These are phyloP conservation scores for Drosophila oshimai DNA, from an alignment of 1,140 invertebrate genomes.

Conservation along the genomic window DNA sequence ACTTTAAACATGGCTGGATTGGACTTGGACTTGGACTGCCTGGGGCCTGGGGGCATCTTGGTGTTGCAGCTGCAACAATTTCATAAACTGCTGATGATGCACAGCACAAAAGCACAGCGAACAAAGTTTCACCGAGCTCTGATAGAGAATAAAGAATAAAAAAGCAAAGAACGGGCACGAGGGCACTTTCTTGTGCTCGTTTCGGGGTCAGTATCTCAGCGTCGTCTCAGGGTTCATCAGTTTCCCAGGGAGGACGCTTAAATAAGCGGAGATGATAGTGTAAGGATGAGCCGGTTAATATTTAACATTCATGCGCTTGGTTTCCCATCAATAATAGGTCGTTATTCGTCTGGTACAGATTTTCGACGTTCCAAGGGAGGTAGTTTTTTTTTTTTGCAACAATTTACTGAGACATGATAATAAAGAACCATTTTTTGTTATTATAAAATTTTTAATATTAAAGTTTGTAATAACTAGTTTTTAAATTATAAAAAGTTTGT, in stretches of 20 bases:
- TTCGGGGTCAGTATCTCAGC: not conserved
- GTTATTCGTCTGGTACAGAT: not conserved
- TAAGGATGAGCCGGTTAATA: not conserved
- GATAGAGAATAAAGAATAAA: not conserved
- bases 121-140: slow-evolving; percentile 27
- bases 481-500: too few species aligned
- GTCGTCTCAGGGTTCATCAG: not conserved
- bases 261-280: not conserved
- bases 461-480: too few species aligned
- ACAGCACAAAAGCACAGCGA: slow-evolving; percentile 42
- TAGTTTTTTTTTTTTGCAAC: too few species aligned
- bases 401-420: too few species aligned
- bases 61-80: slow-evolving; percentile 58
- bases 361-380: too few species aligned
- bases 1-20: slow-evolving; percentile 38
- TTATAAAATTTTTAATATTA: too few species aligned
- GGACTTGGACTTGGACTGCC: not conserved
- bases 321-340: not conserved
- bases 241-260: not conserved
- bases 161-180: not conserved
- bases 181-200: not conserved
- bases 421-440: too few species aligned
- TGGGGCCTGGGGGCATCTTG: slow-evolving; percentile 32
- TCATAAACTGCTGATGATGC: slow-evolving; percentile 60
- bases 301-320: not conserved